Evolutionary conservation across 2,888 invertebrate species (phyloP).

Genomic region (Caenorhabditis afra): DNA sequence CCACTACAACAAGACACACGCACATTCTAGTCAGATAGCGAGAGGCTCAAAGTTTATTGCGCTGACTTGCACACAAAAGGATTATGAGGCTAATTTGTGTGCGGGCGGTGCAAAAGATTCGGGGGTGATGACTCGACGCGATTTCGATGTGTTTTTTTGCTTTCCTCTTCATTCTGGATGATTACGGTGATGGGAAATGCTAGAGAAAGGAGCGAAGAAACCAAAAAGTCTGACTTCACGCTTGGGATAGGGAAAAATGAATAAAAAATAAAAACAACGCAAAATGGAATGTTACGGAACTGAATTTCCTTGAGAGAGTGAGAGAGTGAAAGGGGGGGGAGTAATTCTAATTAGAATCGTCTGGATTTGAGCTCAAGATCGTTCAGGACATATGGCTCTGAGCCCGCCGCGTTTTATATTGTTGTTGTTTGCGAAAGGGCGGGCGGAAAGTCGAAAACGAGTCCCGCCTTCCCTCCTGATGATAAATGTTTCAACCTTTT

Average conservation of each 20-base stretch:
- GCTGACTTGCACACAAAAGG: slow-evolving; percentile 4
- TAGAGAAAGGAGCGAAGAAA: background rate
- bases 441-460: background rate
- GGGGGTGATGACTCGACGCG: background rate
- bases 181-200: no score
- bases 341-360: slow-evolving; percentile 56
- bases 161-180: no score
- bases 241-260: background rate
- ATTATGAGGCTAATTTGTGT: slow-evolving; percentile 47
- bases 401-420: slow-evolving; percentile 23
- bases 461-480: background rate
- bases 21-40: slow-evolving; percentile 21
- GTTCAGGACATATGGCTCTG: slow-evolving; percentile 48
- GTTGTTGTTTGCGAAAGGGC: slow-evolving; percentile 5
- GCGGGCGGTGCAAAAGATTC: slow-evolving; percentile 21
- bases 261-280: background rate
- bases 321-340: background rate
- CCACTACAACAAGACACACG: slow-evolving; percentile 15
- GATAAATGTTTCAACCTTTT: slow-evolving; percentile 24
- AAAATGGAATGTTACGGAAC: background rate
- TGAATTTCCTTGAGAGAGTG: no score
- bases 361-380: slow-evolving; percentile 43
- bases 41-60: background rate
- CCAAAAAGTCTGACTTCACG: background rate
- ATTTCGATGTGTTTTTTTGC: background rate